Evolutionary conservation across 1,140 invertebrate species (phyloP).

Genomic region (Cydia amplana): DNA sequence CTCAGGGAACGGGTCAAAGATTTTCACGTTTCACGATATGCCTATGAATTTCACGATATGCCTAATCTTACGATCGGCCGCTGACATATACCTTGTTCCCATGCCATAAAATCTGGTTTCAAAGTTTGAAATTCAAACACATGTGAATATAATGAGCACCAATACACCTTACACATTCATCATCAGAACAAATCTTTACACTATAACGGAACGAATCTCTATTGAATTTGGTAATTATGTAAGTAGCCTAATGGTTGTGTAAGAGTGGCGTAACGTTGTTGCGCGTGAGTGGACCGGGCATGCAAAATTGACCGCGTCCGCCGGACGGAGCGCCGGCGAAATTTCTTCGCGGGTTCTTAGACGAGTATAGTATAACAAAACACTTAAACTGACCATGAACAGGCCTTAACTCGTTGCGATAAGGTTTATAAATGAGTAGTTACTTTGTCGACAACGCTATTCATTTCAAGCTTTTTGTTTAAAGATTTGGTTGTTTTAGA

Average conservation of each 20-base stretch:
- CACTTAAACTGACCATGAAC: background rate
- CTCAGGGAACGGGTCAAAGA: no score
- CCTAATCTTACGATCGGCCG: no score
- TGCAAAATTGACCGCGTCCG: constrained; percentile 25
- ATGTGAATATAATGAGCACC: background rate
- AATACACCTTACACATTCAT: background rate
- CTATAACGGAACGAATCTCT: constrained; percentile 20
- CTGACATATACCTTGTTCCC: background rate
- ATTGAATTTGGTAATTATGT: constrained; percentile 22
- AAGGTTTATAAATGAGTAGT: background rate
- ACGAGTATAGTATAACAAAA: background rate
- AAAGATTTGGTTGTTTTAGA: no score
- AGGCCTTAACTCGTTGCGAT: background rate
- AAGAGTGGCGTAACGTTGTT: constrained; percentile 5
- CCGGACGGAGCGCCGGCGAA: background rate
- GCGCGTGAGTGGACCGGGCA: constrained; percentile 21
- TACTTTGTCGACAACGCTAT: no score
- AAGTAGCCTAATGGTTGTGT: constrained; percentile 20
- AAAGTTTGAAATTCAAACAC: no score
- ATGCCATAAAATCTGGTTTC: background rate
- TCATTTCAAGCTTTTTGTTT: no score
- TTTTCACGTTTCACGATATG: no score
- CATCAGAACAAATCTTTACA: constrained; percentile 21
- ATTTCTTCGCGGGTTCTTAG: constrained; percentile 1
- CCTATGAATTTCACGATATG: no score